phyloP scores from a whole-genome alignment of 2,888 invertebrate species.

The Idaea aversata region DNA sequence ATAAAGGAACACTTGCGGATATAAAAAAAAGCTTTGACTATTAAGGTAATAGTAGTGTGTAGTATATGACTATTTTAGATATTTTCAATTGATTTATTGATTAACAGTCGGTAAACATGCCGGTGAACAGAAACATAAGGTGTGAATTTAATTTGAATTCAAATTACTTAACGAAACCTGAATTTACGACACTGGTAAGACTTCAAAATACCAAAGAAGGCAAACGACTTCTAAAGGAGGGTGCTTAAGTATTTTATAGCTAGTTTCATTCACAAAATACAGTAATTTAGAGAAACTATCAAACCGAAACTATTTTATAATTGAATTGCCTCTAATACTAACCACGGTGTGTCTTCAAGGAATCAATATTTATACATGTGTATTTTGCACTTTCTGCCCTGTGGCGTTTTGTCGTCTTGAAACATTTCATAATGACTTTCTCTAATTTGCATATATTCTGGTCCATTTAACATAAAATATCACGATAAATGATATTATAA shows the following conservation, averaged over 20 bases:
- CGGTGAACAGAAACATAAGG: too few relatives aligned
- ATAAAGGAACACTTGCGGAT: not conserved
- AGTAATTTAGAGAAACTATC: not conserved
- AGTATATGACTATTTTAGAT: too few relatives aligned
- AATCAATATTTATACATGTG: slow-evolving; percentile 8
- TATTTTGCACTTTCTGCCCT: slow-evolving; percentile 29
- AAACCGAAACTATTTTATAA: not conserved
- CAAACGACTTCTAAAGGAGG: too few relatives aligned
- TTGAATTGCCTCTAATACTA: not conserved
- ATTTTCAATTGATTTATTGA: too few relatives aligned
- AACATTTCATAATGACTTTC: slow-evolving; percentile 23
- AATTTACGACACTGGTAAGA: too few relatives aligned
- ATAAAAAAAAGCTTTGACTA: not conserved
- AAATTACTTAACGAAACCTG: too few relatives aligned
- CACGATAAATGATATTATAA: not conserved
- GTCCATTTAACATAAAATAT: slow-evolving; percentile 2
- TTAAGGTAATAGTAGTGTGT: too few relatives aligned
- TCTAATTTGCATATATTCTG: slow-evolving; percentile 27
- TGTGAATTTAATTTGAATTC: too few relatives aligned
- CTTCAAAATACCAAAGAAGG: too few relatives aligned
- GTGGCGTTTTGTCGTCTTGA: slow-evolving; percentile 19
- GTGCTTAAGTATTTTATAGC: too few relatives aligned
- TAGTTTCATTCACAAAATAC: too few relatives aligned
- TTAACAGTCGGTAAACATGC: too few relatives aligned
- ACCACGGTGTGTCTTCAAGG: not conserved